A percentile compares a stretch with the other conserved stretches of the same genome.
Evolutionary conservation across 2,888 invertebrate species (phyloP).

Genomic region (Lacanobia oleracea): DNA sequence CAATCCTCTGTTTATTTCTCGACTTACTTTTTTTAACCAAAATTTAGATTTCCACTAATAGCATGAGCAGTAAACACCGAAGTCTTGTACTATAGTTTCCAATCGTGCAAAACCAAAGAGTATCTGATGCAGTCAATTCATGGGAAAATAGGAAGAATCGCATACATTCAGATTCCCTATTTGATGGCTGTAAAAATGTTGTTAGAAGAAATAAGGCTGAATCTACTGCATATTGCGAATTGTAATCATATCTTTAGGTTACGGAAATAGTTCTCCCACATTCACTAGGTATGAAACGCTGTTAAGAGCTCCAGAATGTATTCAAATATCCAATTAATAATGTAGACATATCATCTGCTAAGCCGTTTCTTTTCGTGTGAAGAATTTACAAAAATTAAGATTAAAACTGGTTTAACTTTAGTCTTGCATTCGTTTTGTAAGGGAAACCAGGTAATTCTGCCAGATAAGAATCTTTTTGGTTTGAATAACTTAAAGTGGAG

Average conservation of each 20-base stretch:
- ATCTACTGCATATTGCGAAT: neutral
- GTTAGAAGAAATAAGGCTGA: neutral
- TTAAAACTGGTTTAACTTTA: conserved; percentile 6
- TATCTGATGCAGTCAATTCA: no score
- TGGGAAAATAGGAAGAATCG: no score
- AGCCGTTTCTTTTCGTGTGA: neutral
- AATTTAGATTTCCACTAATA: no score
- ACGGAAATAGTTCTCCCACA: neutral
- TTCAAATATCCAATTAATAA: neutral
- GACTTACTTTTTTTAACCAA: no score
- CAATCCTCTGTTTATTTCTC: no score
- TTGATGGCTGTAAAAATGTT: neutral
- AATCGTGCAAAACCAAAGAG: no score
- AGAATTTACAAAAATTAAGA: neutral
- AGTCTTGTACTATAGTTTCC: no score
- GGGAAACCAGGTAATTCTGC: neutral
- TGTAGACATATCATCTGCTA: neutral
- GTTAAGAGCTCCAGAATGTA: no score
- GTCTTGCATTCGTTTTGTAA: neutral
- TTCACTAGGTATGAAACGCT: neutral
- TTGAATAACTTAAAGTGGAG: conserved; percentile 7
- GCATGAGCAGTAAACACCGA: no score
- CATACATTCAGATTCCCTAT: neutral
- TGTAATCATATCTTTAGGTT: neutral
- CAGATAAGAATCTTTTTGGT: conserved; percentile 6